Conservation (phyloP, 2,888 invertebrate genomes). For the Agriotes lineatus region DNA sequence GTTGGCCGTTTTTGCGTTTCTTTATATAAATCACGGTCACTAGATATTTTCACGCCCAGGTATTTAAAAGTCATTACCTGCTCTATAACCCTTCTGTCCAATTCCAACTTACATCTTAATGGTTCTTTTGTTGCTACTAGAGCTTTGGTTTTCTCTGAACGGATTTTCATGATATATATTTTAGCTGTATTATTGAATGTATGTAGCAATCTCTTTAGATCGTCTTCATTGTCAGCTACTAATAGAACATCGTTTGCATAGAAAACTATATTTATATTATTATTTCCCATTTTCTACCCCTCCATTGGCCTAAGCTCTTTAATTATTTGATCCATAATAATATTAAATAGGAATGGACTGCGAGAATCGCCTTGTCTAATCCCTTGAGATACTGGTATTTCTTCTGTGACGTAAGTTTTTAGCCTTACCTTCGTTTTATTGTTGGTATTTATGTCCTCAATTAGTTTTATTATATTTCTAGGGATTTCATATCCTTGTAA, state of each 20-base stretch:
- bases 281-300: too few relatives aligned
- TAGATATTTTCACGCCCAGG: not conserved
- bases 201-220: too few relatives aligned
- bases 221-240: too few relatives aligned
- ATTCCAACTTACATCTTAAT: not conserved
- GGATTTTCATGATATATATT: not conserved
- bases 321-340: constrained; percentile 14
- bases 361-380: not conserved
- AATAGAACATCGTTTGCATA: too few relatives aligned
- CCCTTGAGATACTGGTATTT: not conserved
- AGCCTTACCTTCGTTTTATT: constrained; percentile 15
- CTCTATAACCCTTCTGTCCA: not conserved
- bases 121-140: not conserved
- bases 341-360: constrained; percentile 10
- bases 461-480: constrained; percentile 15
- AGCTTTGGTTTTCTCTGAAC: not conserved
- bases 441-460: constrained; percentile 7
- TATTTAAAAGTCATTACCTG: not conserved
- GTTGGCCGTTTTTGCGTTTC: not conserved
- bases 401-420: not conserved
- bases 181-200: not conserved
- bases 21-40: not conserved
- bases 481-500: not conserved
- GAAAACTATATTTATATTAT: too few relatives aligned
- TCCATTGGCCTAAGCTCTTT: not conserved